Evolutionary conservation across 2,888 invertebrate genomes (phyloP), one percentile per base, ranked within the genome.

Genomic region (Andrena haemorrhoa): DNA sequence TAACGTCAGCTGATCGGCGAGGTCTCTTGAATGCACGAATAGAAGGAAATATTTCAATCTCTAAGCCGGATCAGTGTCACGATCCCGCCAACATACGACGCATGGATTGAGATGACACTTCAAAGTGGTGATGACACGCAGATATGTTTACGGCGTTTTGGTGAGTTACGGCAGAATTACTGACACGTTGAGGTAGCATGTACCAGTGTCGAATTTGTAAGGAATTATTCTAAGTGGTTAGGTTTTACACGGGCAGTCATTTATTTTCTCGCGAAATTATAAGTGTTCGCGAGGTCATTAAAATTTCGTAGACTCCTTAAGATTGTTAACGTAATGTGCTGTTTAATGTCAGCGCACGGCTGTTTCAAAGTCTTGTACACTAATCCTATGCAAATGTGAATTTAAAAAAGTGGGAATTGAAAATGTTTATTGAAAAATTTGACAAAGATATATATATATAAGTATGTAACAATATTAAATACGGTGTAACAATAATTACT

Each of bases 141-240:
- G 90, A 88, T 89, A 91, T 91, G 91, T 90, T 86, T 86, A 83
- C 79, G 82, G 73, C 70, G 81, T 85, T 88, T 83, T 75, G 91
- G 91, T 91, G 88, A 91, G 91, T 91, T 82, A 29, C 49, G 26
- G 26, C 51, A 31, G 71, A 53, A 26, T 73, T 69, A 77, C 61
- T 49, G 66, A 70, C 64, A 35, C 31, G 16, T 60, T 65, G 16
- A 29, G 35, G 23, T 26, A 20, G 49, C 29, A n/a, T 12, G 53
- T 47, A 16, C 26, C 41, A 56, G 33, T 12, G 2, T n/a, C n/a
- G 16, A 29, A 47, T 49, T 41, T 47, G 35, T 41, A 61, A 65
- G 31, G 31, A 23, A 60, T 56, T 12, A 69, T 58, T 56, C 10
- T 10, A 23, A 63, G 35, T 60, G 35, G 47, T 33, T 63, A 20